These are phyloP conservation scores for Astreopora myriophthalma DNA, from an alignment of 64 coral and sea anemone species.

Conservation along the genomic window DNA sequence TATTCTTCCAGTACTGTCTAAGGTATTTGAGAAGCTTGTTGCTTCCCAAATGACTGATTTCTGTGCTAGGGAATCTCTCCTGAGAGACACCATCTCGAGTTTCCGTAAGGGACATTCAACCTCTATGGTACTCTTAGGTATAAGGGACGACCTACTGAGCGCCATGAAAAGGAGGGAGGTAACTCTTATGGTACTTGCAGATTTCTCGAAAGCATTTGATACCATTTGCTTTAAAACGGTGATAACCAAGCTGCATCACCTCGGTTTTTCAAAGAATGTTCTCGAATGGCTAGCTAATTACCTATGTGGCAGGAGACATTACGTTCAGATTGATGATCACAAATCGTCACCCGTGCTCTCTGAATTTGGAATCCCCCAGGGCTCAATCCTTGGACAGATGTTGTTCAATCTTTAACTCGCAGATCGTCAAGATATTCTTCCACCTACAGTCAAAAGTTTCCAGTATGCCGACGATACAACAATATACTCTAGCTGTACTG, in stretches of 20 bases:
- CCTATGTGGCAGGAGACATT: not conserved
- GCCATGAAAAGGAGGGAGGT: slow-evolving; percentile 3
- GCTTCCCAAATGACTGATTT: no score
- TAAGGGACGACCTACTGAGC: not conserved
- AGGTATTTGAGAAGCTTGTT: no score
- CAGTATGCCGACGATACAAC: no score
- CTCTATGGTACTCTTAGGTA: not conserved
- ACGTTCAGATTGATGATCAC: slow-evolving; percentile 20
- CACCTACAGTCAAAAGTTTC: not conserved
- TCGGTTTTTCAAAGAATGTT: not conserved
- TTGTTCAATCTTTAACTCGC: not conserved
- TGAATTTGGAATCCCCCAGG: slow-evolving; percentile 18
- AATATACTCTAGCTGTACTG: no score
- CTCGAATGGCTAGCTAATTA: slow-evolving; percentile 16
- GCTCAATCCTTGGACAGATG: not conserved
- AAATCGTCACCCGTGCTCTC: not conserved
- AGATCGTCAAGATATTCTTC: not conserved
- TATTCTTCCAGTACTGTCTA: not conserved
- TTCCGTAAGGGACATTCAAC: no score
- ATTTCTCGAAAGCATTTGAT: slow-evolving; percentile 19
- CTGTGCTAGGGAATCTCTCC: no score
- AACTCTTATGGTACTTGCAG: not conserved
- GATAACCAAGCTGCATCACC: not conserved
- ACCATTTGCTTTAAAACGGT: not conserved
- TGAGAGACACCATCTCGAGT: no score